phyloP scores from a whole-genome alignment of 2,888 invertebrate species.

The Nematopogon swammerdamellus region DNA sequence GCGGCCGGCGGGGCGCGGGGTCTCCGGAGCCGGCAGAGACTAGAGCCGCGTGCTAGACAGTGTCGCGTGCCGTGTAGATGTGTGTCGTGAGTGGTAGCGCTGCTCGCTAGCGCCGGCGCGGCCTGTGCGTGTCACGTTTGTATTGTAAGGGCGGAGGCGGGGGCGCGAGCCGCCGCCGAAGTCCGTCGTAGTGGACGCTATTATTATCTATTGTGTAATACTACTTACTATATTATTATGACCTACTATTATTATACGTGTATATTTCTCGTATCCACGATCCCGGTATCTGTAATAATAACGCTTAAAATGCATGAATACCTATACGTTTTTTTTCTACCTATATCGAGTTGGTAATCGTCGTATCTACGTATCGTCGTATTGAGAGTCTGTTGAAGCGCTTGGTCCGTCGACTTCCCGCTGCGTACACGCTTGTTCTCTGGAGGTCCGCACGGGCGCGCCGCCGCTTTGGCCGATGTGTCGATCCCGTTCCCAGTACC shows the following conservation, averaged over 20 bases:
- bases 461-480: constrained; percentile 42
- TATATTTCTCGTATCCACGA: constrained; percentile 49
- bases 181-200: constrained; percentile 52
- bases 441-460: constrained; percentile 47
- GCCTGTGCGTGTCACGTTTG: constrained; percentile 54
- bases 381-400: constrained; percentile 42
- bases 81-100: constrained; percentile 25
- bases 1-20: constrained; percentile 28
- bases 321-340: constrained; percentile 69
- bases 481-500: constrained; percentile 31
- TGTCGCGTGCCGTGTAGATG: constrained; percentile 46
- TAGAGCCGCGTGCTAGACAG: constrained; percentile 35
- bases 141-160: constrained; percentile 53
- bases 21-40: neutral
- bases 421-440: constrained; percentile 54
- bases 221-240: constrained; percentile 27
- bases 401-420: constrained; percentile 50
- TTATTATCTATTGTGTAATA: constrained; percentile 9
- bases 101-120: constrained; percentile 50
- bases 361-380: constrained; percentile 48
- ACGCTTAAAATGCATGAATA: constrained; percentile 81
- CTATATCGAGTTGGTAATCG: constrained; percentile 34
- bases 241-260: constrained; percentile 15
- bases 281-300: constrained; percentile 83
- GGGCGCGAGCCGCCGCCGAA: constrained; percentile 40